phyloP scores from a whole-genome alignment of 2,888 invertebrate genomes.

The Salticus scenicus region DNA sequence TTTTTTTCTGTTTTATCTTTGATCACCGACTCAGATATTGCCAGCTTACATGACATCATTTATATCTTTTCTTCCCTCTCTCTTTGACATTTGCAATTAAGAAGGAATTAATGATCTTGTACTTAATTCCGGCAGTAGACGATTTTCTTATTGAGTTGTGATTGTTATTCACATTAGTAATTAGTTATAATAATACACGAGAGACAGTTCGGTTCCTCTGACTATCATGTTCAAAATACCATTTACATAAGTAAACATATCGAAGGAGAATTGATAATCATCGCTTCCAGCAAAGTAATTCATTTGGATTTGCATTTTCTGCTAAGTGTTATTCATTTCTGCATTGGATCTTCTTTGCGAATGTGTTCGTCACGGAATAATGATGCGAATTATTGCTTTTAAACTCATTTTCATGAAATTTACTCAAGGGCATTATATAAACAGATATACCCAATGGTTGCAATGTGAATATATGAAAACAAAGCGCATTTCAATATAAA shows the following conservation, averaged over 20 bases:
- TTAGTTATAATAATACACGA: neutral
- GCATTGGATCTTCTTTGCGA: too few relatives aligned
- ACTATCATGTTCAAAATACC: neutral
- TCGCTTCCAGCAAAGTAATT: neutral
- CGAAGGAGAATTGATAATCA: neutral
- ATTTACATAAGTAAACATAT: neutral
- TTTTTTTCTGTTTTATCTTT: neutral
- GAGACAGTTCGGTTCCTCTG: neutral
- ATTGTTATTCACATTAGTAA: neutral
- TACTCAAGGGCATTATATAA: too few relatives aligned
- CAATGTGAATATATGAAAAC: too few relatives aligned
- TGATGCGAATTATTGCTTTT: too few relatives aligned
- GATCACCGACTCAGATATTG: neutral
- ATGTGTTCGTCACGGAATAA: too few relatives aligned
- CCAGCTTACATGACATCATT: neutral
- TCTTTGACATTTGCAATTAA: neutral
- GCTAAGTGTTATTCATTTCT: too few relatives aligned
- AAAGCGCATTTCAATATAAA: too few relatives aligned
- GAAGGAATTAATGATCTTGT: neutral
- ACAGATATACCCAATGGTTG: too few relatives aligned
- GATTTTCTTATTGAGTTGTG: neutral
- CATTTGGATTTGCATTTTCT: too few relatives aligned
- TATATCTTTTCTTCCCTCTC: neutral
- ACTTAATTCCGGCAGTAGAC: neutral
- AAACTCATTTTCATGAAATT: too few relatives aligned